Conservation (phyloP, 2,113 vertebrate genomes). For the Sorex araneus region DNA sequence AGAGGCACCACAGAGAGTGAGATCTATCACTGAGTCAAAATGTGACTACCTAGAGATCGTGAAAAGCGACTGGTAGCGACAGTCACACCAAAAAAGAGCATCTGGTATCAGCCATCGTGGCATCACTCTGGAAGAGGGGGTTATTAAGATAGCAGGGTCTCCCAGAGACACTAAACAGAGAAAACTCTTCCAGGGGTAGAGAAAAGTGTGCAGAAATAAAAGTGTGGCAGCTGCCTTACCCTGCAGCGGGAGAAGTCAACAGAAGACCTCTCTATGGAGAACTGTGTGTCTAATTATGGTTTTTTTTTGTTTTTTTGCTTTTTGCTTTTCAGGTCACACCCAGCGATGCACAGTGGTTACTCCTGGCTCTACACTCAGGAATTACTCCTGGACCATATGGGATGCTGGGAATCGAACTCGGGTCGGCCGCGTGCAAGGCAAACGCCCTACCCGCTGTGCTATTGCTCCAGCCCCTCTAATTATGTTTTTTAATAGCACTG, state of each 20-base stretch:
- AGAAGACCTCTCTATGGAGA: not conserved
- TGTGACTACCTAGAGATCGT: not conserved
- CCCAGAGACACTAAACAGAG: not conserved
- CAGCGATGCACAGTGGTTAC: too few species aligned
- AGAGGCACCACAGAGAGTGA: not conserved
- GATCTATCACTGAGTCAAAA: not conserved
- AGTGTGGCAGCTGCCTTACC: not conserved
- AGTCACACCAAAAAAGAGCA: not conserved
- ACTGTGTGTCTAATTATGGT: not conserved
- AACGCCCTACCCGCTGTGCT: too few species aligned
- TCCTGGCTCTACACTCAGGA: too few species aligned
- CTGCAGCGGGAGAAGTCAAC: not conserved
- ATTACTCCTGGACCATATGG: too few species aligned
- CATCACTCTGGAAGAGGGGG: not conserved
- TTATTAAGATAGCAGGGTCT: not conserved
- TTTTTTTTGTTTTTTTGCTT: too few species aligned
- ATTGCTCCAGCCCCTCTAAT: too few species aligned
- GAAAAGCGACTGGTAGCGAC: not conserved
- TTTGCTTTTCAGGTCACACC: too few species aligned
- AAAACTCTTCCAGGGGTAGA: not conserved
- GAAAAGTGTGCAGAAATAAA: not conserved
- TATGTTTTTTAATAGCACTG: too few species aligned
- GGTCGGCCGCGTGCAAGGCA: too few species aligned
- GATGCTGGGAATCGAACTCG: too few species aligned
- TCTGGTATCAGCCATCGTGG: not conserved